Base-by-base conservation (phyloP, 2,888 invertebrate species). In the Spisula subtruncata region DNA sequence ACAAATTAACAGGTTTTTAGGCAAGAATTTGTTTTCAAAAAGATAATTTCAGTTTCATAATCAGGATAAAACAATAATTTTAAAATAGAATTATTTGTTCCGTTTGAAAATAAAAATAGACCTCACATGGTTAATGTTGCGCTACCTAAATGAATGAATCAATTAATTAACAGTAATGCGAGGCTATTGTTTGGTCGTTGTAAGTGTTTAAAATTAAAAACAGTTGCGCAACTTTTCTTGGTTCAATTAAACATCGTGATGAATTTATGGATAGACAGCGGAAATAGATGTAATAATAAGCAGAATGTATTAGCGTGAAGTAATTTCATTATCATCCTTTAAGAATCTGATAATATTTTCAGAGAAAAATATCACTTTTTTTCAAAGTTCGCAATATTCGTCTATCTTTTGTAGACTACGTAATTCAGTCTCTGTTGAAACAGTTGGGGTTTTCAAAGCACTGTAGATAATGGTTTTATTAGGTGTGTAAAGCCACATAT, bases 231-330 rank as follows among this genome's bases (percentile, higher is more conserved):
- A 66, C 60, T 25, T 66, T 25, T 66, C 12, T 66, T n/a, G 6
- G 60, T 66, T 66, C 60, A 66, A 66, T 66, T 66, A 25, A 10
- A n/a, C 60, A 25, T 66, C 60, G 60, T 66, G 60, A 66, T 66
- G 25, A 66, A 66, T 66, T 66, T 66, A 25, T 12, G n/a, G 60
- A 66, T 66, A 66, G 25, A 25, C 60, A n/a, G 60, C 25, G n/a
- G 60, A 66, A 66, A 66, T 25, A 10, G 60, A 5, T 66, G 25
- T n/a, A 66, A 25, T 66, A 66, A 25, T 66, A 66, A 25, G n/a
- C 0, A 66, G 8, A 66, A 25, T n/a, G 60, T 66, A 8, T 25
- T n/a, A 25, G 60, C 60, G 60, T 25, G 60, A 66, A 66, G 60
- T 25, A 56, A 56, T 56, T 56, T 56, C 6, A 25, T 66, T 25